Evolutionary conservation across 2,113 vertebrate species (phyloP).

Genomic region (Noctilio leporinus): DNA sequence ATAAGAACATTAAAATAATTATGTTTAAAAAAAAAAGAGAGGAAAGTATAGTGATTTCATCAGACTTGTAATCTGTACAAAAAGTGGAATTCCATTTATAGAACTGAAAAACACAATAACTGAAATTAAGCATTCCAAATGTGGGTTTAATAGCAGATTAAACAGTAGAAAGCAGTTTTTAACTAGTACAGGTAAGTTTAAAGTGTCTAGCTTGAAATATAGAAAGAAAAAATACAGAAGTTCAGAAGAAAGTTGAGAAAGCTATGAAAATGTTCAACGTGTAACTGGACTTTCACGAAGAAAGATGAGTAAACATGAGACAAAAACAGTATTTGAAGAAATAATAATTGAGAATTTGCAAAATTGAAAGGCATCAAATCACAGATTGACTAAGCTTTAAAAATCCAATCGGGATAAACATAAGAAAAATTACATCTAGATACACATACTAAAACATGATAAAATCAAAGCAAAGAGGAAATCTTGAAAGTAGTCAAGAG

Average conservation of each 20-base stretch:
- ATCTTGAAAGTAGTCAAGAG: background rate
- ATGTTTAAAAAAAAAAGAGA: background rate
- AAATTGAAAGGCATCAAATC: slow-evolving; percentile 13
- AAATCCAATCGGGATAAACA: background rate
- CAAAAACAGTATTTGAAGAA: background rate
- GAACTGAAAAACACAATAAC: background rate
- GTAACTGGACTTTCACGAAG: background rate
- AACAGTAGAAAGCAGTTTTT: background rate
- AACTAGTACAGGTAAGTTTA: background rate
- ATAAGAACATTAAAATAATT: background rate
- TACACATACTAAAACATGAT: background rate
- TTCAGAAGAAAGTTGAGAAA: background rate
- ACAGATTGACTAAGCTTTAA: slow-evolving; percentile 7
- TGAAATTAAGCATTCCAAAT: background rate
- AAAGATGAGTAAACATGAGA: background rate
- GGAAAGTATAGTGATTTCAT: background rate
- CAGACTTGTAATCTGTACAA: background rate
- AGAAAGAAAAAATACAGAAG: background rate
- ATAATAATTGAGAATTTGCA: background rate
- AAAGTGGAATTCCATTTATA: background rate
- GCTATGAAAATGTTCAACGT: background rate
- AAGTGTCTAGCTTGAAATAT: background rate
- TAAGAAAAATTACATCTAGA: background rate
- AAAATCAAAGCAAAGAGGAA: background rate
- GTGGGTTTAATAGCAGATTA: background rate